Evolutionary conservation across 2,797 vertebrate species (phyloP), one percentile per base, ranked within the genome.

Genomic region (Cottoperca gobio): DNA sequence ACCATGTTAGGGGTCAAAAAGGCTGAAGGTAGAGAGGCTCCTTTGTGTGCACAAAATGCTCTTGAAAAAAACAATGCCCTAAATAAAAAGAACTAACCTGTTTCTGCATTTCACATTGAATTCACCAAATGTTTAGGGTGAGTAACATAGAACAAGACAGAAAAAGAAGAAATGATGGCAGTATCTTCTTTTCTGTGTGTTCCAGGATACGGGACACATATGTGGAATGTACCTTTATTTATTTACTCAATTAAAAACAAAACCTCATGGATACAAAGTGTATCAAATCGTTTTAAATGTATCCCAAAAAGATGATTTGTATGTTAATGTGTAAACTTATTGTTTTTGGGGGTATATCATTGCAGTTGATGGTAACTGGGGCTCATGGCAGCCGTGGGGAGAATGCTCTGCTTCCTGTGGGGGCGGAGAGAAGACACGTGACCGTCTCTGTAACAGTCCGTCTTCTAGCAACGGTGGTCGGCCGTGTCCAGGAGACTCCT

Each of bases 331-430:
- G 16, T 68, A 3, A 31, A 14, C 6, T 62, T 24, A 19, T 10
- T 55, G 16, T 79, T 53, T 86, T 37, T 21, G 13, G 14, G 14
- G 64, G 1, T 74, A 57, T 62, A 9, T 79, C 17, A 63, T 82
- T 89, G 12, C 86, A 99, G 98, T 97, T 86, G 94, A 99, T 89
- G 97, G 97, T 63, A 95, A 92, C 71, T 99, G 98, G 98, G 95
- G 96, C 5, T 83, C 88, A 3, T 99, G 98, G 98, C 96, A 98
- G 35, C 70, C 91, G 0, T 99, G 98, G 98, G 95, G 93, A 62
- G 92, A 84, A 5, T 99, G 98, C 68, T 97, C 98, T 48, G 85
- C 91, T 23, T 97, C 97, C 10, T 99, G 98, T 69, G 96, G 97
- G 17, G 95, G 96, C 8, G 98, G 98, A 6, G 95, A 98, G 82